These are phyloP conservation scores for Clarias fuscus DNA, from an alignment of 2,797 vertebrate species.

Conservation along the genomic window DNA sequence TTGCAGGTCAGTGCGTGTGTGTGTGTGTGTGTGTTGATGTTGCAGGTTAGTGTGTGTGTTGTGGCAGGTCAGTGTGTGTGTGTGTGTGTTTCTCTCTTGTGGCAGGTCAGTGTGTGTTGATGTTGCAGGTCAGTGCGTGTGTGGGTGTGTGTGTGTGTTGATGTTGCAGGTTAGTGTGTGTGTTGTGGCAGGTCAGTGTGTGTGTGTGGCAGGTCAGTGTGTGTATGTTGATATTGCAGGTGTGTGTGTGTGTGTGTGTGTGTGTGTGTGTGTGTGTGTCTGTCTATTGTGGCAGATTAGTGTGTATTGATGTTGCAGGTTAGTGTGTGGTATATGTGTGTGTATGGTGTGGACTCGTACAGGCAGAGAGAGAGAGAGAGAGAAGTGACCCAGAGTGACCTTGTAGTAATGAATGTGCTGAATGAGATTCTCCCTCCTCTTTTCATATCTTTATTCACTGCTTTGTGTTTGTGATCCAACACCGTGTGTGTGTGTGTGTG, in stretches of 20 bases:
- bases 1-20: background rate
- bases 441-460: background rate
- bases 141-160: background rate
- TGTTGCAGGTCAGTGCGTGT: background rate
- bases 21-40: too few species aligned
- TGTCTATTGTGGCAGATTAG: too few species aligned
- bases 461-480: background rate
- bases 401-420: background rate
- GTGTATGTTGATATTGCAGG: too few species aligned
- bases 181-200: too few species aligned
- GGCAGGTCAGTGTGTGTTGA: background rate
- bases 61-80: background rate
- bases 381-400: conserved; percentile 9
- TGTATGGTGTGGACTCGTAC: too few species aligned
- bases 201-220: too few species aligned
- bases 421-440: background rate
- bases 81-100: background rate
- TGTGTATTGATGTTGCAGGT: too few species aligned
- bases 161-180: too few species aligned
- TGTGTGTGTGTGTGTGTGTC: too few species aligned
- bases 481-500: background rate
- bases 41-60: background rate
- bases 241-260: too few species aligned
- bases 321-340: too few species aligned
- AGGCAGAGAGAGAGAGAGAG: background rate